phyloP scores from a whole-genome alignment of 92 coral and sea anemone species.

The Epizoanthus illoricatus region DNA sequence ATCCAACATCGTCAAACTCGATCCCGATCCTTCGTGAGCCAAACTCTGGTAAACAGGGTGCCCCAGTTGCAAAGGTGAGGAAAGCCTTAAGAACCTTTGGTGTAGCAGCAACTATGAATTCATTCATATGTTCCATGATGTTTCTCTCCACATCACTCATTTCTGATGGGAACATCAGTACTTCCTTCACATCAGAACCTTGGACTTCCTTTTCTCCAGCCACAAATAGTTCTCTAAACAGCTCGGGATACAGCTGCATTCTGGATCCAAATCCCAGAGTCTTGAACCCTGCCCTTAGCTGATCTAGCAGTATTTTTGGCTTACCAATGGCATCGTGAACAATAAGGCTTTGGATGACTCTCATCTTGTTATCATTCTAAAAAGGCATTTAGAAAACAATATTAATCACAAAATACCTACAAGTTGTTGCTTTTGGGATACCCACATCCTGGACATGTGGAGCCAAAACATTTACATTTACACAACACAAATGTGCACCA shows the following conservation, averaged over 20 bases:
- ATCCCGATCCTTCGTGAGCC: conserved; percentile 46
- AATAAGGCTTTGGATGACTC: conserved; percentile 40
- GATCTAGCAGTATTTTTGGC: conserved; percentile 57
- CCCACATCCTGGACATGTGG: too few species aligned
- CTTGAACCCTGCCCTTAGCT: conserved; percentile 46
- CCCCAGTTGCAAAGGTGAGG: conserved; percentile 50
- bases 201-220: conserved; percentile 14
- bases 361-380: conserved; percentile 58
- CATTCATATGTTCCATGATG: neutral
- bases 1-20: conserved; percentile 20
- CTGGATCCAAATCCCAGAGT: conserved; percentile 43
- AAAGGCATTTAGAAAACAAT: neutral
- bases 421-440: neutral
- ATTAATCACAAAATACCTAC: neutral
- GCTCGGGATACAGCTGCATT: conserved; percentile 36
- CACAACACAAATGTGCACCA: too few species aligned
- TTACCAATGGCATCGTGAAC: conserved; percentile 57
- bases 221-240: conserved; percentile 44
- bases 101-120: neutral
- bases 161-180: conserved; percentile 5
- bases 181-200: conserved; percentile 20
- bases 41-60: conserved; percentile 52
- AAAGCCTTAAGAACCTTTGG: neutral
- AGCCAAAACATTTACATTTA: too few species aligned
- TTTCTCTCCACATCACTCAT: conserved; percentile 20